Conservation (phyloP, 2,797 vertebrate species). For the Brotula barbata region DNA sequence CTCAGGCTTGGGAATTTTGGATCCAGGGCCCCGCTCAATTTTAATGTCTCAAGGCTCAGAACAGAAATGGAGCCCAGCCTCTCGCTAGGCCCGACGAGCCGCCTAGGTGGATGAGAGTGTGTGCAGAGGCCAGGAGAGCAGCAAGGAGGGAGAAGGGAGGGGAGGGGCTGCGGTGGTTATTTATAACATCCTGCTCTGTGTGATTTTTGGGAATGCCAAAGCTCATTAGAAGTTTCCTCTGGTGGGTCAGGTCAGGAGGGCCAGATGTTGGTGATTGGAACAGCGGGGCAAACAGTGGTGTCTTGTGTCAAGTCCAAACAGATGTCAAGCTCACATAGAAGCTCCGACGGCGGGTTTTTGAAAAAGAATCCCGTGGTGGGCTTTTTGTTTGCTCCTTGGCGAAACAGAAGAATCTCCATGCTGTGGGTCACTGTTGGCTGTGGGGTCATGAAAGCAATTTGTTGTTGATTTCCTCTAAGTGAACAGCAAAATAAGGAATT, state of each 20-base stretch:
- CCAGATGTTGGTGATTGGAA: conserved; percentile 69
- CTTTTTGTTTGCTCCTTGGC: conserved; percentile 1
- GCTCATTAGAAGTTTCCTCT: conserved; percentile 71
- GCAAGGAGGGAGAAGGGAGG: conserved; percentile 20
- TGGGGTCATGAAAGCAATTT: background rate
- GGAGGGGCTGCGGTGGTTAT: conserved; percentile 41
- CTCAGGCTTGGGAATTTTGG: conserved; percentile 18
- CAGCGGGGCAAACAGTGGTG: conserved; percentile 22
- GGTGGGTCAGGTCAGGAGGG: conserved; percentile 60
- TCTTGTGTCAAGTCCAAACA: conserved; percentile 49
- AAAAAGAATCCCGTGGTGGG: background rate
- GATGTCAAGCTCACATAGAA: conserved; percentile 50
- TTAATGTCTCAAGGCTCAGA: conserved; percentile 12
- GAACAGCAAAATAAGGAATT: conserved; percentile 21
- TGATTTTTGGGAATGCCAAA: conserved; percentile 52
- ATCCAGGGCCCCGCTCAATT: conserved; percentile 30
- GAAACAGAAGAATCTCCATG: background rate
- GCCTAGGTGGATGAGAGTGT: conserved; percentile 47
- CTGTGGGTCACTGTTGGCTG: background rate
- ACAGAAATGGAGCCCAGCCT: conserved; percentile 18
- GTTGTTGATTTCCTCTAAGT: conserved; percentile 18
- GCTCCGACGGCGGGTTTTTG: background rate
- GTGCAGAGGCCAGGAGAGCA: conserved; percentile 25
- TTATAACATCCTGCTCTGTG: conserved; percentile 65
- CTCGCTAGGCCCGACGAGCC: conserved; percentile 29